These are phyloP conservation scores for Luscinia luscinia DNA, from an alignment of 2,797 vertebrate species.

Conservation along the genomic window DNA sequence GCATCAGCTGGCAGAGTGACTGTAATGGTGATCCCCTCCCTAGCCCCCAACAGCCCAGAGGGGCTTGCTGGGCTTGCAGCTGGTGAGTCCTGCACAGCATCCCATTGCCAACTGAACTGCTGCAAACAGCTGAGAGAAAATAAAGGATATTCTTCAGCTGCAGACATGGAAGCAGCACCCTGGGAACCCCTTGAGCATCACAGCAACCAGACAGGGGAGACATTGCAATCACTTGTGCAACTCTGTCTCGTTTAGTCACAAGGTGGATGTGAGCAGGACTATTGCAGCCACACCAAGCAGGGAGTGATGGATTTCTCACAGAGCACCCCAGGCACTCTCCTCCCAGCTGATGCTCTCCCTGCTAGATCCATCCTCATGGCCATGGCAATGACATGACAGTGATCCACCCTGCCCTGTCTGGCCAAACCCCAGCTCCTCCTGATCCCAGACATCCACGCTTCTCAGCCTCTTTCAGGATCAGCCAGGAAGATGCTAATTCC, in stretches of 20 bases:
- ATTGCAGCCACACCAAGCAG: neutral
- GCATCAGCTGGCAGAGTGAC: neutral
- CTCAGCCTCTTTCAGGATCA: neutral
- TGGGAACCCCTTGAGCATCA: neutral
- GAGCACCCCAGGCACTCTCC: neutral
- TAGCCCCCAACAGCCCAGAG: neutral
- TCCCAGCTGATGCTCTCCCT: neutral
- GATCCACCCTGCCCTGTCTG: neutral
- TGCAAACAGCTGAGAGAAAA: neutral
- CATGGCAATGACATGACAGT: neutral
- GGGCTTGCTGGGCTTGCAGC: neutral
- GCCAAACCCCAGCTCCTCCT: neutral
- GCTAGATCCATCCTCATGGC: accelerated
- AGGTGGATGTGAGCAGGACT: neutral
- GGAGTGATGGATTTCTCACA: neutral
- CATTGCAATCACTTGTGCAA: neutral
- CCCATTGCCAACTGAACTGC: neutral
- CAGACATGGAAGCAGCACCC: neutral
- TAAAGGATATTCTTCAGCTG: neutral
- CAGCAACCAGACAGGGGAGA: neutral
- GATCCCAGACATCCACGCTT: neutral
- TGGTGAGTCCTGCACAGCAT: neutral
- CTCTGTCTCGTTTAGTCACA: neutral
- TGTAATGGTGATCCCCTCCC: neutral
- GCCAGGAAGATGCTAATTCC: neutral